Percentiles rank a stretch among this genome's conserved stretches.
Evolutionary conservation across 2,888 invertebrate genomes (phyloP).

Genomic region (Apamea anceps): DNA sequence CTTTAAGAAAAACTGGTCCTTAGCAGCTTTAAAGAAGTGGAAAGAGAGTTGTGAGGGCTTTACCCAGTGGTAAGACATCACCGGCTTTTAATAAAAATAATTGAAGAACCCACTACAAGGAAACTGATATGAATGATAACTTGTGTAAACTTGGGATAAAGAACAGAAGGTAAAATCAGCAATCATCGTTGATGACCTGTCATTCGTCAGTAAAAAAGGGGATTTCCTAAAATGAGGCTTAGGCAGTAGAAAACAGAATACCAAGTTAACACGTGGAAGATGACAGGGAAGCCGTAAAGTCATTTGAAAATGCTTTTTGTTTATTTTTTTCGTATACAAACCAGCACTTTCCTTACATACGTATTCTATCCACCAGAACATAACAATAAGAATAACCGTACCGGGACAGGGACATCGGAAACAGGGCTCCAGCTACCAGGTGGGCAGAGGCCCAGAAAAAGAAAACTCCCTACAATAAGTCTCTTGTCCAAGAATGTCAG

Average conservation of each 20-base stretch:
- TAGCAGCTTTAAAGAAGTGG: not conserved
- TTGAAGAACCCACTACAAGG: not conserved
- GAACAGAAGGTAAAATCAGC: not conserved
- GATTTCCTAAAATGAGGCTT: not conserved
- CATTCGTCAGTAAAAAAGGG: not conserved
- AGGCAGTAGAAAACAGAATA: not conserved
- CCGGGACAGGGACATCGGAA: not conserved
- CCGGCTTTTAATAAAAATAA: not conserved
- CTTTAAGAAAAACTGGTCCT: not conserved
- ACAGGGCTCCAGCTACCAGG: not conserved
- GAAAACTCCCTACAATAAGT: not conserved
- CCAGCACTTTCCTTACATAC: no score
- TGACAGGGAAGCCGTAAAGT: not conserved
- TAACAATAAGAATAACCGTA: not conserved
- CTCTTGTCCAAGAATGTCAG: not conserved
- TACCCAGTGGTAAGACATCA: not conserved
- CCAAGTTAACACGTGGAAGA: no score
- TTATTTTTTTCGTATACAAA: no score
- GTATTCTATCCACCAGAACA: not conserved
- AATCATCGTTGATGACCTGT: constrained; percentile 20
- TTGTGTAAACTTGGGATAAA: not conserved
- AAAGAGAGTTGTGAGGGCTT: not conserved
- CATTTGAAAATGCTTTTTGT: not conserved
- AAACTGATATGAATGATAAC: constrained; percentile 15
- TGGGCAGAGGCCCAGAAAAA: not conserved